Evolutionary conservation across 1,140 invertebrate genomes (phyloP).

Genomic region (Papilio polytes): DNA sequence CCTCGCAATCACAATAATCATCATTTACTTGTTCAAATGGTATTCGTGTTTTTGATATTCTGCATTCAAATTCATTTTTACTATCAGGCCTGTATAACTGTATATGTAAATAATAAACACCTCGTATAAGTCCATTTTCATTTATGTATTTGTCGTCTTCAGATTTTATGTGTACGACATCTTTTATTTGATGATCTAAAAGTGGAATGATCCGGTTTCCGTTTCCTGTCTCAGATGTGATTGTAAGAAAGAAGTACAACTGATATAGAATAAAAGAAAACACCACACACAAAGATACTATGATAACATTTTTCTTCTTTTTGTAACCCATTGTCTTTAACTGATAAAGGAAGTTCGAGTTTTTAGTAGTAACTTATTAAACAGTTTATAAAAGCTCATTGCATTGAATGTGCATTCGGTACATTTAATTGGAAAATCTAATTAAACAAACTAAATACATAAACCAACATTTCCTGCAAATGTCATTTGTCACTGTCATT

Average conservation of each 20-base stretch:
- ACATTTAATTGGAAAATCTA: not conserved
- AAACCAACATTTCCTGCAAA: not conserved
- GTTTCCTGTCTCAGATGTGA: conserved; percentile 59
- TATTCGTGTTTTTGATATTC: conserved; percentile 61
- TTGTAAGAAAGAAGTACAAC: conserved; percentile 73
- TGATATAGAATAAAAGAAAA: conserved; percentile 73
- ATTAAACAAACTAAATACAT: not conserved
- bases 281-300: conserved; percentile 62
- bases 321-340: conserved; percentile 62
- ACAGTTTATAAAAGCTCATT: conserved; percentile 16
- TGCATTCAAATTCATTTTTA: conserved; percentile 70
- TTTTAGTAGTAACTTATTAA: not conserved
- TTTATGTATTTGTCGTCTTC: conserved; percentile 73
- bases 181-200: conserved; percentile 54
- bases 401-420: not conserved
- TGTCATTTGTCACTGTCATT: no score
- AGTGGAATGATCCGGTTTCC: conserved; percentile 56
- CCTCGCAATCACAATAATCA: conserved; percentile 96
- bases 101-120: conserved; percentile 64
- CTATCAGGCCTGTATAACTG: conserved; percentile 64
- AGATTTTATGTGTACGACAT: conserved; percentile 57
- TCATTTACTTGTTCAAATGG: conserved; percentile 91
- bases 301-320: conserved; percentile 74
- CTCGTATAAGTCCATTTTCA: conserved; percentile 68
- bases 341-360: not conserved